Percentiles rank a stretch among this genome's conserved stretches.
Conservation (phyloP, 1,140 invertebrate genomes). For the Sesamia nonagrioides region DNA sequence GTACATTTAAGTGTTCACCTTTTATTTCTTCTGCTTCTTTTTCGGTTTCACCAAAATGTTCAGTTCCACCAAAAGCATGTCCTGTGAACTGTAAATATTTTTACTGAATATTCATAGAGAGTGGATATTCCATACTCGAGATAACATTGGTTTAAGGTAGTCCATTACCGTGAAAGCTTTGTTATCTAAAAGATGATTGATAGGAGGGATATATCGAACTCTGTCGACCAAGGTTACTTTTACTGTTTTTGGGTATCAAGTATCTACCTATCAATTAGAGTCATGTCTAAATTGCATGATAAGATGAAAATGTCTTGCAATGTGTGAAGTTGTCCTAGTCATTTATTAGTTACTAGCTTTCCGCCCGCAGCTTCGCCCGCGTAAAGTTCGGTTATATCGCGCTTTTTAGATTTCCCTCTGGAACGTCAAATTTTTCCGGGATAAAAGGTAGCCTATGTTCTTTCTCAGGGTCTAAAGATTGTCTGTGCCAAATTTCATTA, state of each 20-base stretch:
- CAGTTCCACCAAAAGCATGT: constrained; percentile 15
- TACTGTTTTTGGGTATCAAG: not conserved
- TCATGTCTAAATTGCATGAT: not conserved
- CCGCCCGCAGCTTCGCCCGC: too few relatives aligned
- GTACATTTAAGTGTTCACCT: not conserved
- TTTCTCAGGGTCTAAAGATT: too few relatives aligned
- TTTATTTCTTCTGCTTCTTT: not conserved
- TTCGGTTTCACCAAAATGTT: not conserved
- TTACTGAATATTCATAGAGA: constrained; percentile 25
- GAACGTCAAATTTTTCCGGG: too few relatives aligned
- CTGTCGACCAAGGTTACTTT: not conserved
- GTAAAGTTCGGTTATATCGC: too few relatives aligned
- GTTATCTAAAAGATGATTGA: constrained; percentile 76
- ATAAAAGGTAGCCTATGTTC: too few relatives aligned
- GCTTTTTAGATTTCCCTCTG: too few relatives aligned
- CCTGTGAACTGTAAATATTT: not conserved
- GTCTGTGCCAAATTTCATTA: too few relatives aligned
- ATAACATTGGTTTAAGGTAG: constrained; percentile 73
- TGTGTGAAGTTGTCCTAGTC: not conserved
- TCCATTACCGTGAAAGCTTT: constrained; percentile 84
- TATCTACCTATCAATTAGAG: constrained; percentile 7
- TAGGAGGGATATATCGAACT: constrained; percentile 47
- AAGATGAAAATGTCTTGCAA: not conserved
- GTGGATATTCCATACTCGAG: constrained; percentile 57
- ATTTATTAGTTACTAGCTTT: not conserved